Conservation (phyloP, 2,113 vertebrate genomes). For the Pitta sordida region DNA sequence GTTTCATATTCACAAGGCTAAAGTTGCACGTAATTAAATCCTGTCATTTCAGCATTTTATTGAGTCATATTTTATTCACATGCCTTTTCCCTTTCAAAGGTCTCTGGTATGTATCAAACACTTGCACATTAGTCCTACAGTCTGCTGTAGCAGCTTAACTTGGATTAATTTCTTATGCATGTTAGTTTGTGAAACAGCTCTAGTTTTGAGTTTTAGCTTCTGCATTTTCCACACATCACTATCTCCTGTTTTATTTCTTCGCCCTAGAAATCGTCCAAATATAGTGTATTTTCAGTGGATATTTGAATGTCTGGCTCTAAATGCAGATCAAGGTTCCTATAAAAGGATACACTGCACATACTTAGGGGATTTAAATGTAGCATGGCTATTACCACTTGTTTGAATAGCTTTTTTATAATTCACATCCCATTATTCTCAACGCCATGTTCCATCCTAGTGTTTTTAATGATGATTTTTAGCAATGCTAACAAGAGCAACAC, state of each 20-base stretch:
- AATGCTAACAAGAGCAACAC: not conserved
- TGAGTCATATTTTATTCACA: constrained; percentile 26
- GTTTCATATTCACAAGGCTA: not conserved
- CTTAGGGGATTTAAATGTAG: not conserved
- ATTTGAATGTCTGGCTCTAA: not conserved
- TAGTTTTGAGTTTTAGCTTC: not conserved
- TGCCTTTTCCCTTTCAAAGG: not conserved
- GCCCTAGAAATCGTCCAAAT: not conserved
- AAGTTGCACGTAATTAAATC: not conserved
- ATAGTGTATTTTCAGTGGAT: not conserved
- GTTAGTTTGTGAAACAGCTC: not conserved
- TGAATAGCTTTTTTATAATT: not conserved
- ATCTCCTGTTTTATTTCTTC: not conserved
- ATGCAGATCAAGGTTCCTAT: not conserved
- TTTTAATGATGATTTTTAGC: not conserved
- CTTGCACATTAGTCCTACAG: not conserved
- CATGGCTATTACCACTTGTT: not conserved
- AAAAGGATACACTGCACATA: not conserved
- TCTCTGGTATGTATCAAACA: not conserved
- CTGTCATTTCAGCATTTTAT: constrained; percentile 10
- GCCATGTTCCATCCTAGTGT: not conserved
- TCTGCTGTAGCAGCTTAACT: not conserved
- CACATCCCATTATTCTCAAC: not conserved
- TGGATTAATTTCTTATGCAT: not conserved
- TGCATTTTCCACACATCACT: not conserved